Evolutionary conservation across 2,797 vertebrate genomes (phyloP).

Genomic region (Danio choprae): DNA sequence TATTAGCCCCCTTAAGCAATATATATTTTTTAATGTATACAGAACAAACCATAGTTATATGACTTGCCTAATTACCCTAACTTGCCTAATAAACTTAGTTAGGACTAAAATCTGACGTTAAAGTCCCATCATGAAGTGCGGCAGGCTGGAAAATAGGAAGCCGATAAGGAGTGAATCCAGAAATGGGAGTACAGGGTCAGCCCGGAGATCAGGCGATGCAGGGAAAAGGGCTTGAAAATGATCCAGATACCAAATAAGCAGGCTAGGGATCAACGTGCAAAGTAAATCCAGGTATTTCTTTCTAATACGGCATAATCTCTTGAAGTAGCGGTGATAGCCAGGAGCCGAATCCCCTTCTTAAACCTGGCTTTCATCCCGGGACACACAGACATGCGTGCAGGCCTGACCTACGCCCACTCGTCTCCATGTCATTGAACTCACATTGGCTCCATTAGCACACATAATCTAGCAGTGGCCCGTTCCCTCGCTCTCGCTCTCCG

Average conservation of each 20-base stretch:
- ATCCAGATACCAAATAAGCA: slow-evolving; percentile 19
- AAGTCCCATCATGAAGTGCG: too few relatives aligned
- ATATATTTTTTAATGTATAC: too few relatives aligned
- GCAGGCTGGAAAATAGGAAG: slow-evolving; percentile 29
- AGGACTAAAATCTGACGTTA: too few relatives aligned
- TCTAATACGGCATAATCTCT: slow-evolving; percentile 43
- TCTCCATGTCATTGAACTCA: slow-evolving; percentile 84
- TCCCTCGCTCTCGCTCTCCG: slow-evolving; percentile 77
- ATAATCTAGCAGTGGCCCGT: slow-evolving; percentile 70
- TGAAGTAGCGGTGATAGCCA: not conserved
- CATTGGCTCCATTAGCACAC: slow-evolving; percentile 85
- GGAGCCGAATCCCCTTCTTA: slow-evolving; percentile 30
- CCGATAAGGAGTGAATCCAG: slow-evolving; percentile 11
- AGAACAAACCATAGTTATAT: too few relatives aligned
- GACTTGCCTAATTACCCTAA: not conserved
- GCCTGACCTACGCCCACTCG: slow-evolving; percentile 33
- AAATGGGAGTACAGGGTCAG: slow-evolving; percentile 14
- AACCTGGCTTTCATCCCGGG: not conserved
- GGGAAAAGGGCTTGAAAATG: slow-evolving; percentile 19
- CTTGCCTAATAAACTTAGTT: too few relatives aligned
- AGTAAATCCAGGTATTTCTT: slow-evolving; percentile 45
- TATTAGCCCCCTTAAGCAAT: too few relatives aligned
- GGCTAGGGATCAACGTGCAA: slow-evolving; percentile 37
- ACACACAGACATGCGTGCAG: not conserved
- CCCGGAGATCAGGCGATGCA: slow-evolving; percentile 40